Base-by-base conservation (phyloP, 2,888 invertebrate species). In the Orchesella flavescens region DNA sequence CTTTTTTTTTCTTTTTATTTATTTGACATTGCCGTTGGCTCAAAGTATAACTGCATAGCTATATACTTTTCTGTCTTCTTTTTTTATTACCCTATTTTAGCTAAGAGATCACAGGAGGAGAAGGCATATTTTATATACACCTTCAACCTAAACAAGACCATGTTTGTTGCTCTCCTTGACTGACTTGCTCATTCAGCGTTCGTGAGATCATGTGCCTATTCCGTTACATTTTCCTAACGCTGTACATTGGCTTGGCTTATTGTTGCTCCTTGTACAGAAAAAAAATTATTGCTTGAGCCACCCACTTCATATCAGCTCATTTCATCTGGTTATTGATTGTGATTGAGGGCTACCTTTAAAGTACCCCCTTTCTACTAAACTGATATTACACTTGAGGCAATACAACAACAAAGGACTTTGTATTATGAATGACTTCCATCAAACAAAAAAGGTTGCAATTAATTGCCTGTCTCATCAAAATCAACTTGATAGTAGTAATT, bases 91-190 rank as follows among this genome's bases (percentile, higher is more conserved):
- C 63, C 79, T 77, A 77, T 77, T 69, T 61, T 59, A 49, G 49
- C n/a, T 49, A 49, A 49, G 5, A 49, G 49, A 15, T 12, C 49
- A 49, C 66, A n/a, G n/a, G n/a, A n/a, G n/a, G n/a, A n/a, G n/a
- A n/a, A n/a, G n/a, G n/a, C n/a, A n/a, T n/a, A n/a, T n/a, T n/a
- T n/a, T n/a, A n/a, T 66, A 44, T 55, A 55, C 65, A 44, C 12
- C 66, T 65, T 53, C 13, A 43, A 72, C 12, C 13, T n/a, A 55
- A 23, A 69, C 46, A 61, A 61, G 23, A 76, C 57, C 57, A 76
- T 55, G n/a, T 77, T 69, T 61, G 72, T 69, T 72, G 79, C 44
- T 79, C 79, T 71, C 79, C 79, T 79, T 79, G 79, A 79, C 79
- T 79, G 79, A 79, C 71, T 63, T 49, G 71, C 63, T 61, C 44